Evolutionary conservation across 2,888 invertebrate species (phyloP).

Genomic region (Colletes collaris): DNA sequence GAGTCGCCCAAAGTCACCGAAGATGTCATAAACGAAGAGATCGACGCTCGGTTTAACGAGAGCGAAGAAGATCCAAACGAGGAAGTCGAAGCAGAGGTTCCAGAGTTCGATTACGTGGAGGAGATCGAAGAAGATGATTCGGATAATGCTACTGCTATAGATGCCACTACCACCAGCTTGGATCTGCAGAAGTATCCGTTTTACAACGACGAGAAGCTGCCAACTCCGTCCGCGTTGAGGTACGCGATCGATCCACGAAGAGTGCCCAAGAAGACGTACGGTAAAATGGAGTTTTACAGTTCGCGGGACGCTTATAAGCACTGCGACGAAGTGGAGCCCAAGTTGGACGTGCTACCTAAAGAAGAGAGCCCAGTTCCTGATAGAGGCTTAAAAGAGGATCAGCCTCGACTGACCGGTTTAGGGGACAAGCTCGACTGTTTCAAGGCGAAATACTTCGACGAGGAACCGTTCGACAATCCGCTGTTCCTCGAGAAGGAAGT

Average conservation of each 20-base stretch:
- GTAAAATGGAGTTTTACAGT: constrained; percentile 89
- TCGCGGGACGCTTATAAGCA: constrained; percentile 83
- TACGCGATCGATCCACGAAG: constrained; percentile 87
- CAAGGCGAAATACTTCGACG: constrained; percentile 89
- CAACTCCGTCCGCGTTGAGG: constrained; percentile 86
- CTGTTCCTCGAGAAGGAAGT: constrained; percentile 85
- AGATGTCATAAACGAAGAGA: constrained; percentile 75
- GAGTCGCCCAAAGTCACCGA: constrained; percentile 69
- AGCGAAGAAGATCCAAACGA: constrained; percentile 70
- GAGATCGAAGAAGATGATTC: constrained; percentile 47
- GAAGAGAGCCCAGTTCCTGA: constrained; percentile 75
- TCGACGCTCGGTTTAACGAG: constrained; percentile 52
- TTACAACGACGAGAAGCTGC: constrained; percentile 84
- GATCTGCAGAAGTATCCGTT: constrained; percentile 87
- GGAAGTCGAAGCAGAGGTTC: constrained; percentile 72
- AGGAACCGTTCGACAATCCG: constrained; percentile 90
- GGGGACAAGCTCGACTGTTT: constrained; percentile 91
- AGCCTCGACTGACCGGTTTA: constrained; percentile 85
- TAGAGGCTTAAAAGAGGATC: constrained; percentile 68
- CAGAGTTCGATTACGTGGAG: constrained; percentile 67
- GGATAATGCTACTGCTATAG: neutral
- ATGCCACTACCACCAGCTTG: constrained; percentile 39
- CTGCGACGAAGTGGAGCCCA: constrained; percentile 80
- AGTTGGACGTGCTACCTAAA: constrained; percentile 76
- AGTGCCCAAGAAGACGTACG: constrained; percentile 87